Conservation (phyloP, 2,888 invertebrate species). For the Seira sanloemensis region DNA sequence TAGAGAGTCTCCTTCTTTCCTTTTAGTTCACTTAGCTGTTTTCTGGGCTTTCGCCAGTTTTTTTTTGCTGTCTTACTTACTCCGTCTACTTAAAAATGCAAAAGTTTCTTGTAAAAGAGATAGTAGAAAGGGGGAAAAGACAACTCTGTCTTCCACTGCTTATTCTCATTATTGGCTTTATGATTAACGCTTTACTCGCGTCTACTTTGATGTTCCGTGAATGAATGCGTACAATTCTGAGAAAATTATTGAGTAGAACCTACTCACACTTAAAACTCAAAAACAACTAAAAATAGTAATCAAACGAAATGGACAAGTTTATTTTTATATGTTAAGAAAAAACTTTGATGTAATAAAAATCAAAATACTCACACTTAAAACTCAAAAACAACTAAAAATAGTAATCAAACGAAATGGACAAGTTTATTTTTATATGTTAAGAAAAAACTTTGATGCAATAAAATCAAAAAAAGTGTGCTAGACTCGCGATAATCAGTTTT, state of each 20-base stretch:
- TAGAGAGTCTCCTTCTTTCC: background rate
- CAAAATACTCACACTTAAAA: too few species aligned
- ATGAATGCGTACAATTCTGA: background rate
- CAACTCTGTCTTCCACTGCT: constrained; percentile 4
- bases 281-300: too few species aligned
- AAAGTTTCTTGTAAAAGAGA: background rate
- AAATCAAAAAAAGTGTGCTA: too few species aligned
- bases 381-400: background rate
- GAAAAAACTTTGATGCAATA: too few species aligned
- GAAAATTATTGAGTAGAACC: too few species aligned
- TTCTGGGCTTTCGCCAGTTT: constrained; percentile 15
- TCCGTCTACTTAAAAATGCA: constrained; percentile 8
- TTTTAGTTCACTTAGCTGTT: background rate
- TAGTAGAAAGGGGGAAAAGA: background rate
- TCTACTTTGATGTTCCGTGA: background rate
- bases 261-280: background rate
- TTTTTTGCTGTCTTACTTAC: background rate
- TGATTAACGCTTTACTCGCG: background rate
- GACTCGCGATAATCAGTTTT: too few species aligned
- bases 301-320: background rate
- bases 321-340: too few species aligned
- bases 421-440: too few species aligned
- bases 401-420: background rate
- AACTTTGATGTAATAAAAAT: too few species aligned
- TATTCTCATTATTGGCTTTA: constrained; percentile 9